Evolutionary conservation across 2,888 invertebrate species (phyloP), one percentile per base, ranked within the genome.

Genomic region (Trichogramma evanescens): DNA sequence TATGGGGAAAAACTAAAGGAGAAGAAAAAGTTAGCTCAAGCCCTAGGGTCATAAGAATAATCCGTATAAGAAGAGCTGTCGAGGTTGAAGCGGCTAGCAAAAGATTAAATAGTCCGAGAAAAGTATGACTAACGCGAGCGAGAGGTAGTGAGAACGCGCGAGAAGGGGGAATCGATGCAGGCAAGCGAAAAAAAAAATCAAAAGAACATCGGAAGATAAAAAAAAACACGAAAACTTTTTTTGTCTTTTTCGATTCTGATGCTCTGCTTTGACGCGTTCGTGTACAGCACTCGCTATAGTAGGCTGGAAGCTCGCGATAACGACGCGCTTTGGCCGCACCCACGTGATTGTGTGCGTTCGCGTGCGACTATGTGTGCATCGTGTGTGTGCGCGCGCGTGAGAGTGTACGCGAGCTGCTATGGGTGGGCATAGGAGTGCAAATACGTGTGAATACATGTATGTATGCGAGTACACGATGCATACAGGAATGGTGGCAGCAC

Each of bases 261-360:
- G 48, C 10, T 26, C 26, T 26, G 26, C 26, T 26, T 26, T 26
- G 26, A 26, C 26, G 26, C 26, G 26, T 26, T 26, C 26, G 26
- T 26, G 26, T 26, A 26, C 26, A 13, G 13, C 13, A 1, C 26
- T 26, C 26, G 26, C 26, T 26, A 26, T 26, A 26, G 50, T 58
- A 58, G 53, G 56, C 59, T 59, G 62, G 62, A 62, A 62, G 58
- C 56, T 46, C 50, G 45, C 59, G 62, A 62, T 62, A 62, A 59
- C 51, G 39, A 7, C 38, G 13, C 9, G 40, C 26, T 10, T 48
- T 26, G 26, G 26, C 26, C 26, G 26, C 26, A 26, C 26, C 26
- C 26, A 26, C 26, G 26, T 26, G 26, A 26, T 26, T 26, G 26
- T 26, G 26, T 26, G 26, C 26, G 26, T 26, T 26, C 26, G 26